These are phyloP conservation scores for Lasiommata megera DNA, from an alignment of 2,888 invertebrate genomes.

Conservation along the genomic window DNA sequence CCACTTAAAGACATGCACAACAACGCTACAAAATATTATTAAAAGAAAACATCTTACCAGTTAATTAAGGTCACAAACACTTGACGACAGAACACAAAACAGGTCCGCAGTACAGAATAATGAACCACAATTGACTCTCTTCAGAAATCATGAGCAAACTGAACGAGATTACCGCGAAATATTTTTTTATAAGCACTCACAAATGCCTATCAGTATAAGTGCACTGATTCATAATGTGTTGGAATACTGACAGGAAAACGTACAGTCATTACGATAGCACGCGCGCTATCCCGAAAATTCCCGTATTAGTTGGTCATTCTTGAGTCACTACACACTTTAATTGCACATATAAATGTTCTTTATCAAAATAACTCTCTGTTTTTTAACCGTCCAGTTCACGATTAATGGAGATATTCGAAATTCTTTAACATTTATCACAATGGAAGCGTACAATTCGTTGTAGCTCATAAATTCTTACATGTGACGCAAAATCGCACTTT, in stretches of 20 bases:
- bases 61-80: background rate
- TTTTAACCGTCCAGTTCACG: no score
- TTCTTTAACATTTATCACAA: no score
- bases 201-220: background rate
- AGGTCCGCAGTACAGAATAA: background rate
- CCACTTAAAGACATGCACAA: no score
- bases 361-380: no score
- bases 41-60: background rate
- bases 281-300: background rate
- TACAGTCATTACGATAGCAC: constrained; percentile 2
- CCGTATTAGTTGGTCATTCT: background rate
- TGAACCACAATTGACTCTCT: background rate
- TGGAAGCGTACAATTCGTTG: no score
- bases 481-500: no score
- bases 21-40: background rate
- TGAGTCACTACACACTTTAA: background rate
- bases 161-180: background rate
- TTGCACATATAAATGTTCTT: background rate
- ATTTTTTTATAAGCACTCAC: constrained; percentile 5
- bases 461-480: no score
- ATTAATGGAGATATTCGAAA: no score
- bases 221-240: background rate
- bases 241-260: constrained; percentile 4
- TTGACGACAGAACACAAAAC: background rate
- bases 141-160: background rate